A percentile compares a stretch with the other conserved stretches of the same genome.
Conservation (phyloP, 2,888 invertebrate species). For the Tipula confusa region DNA sequence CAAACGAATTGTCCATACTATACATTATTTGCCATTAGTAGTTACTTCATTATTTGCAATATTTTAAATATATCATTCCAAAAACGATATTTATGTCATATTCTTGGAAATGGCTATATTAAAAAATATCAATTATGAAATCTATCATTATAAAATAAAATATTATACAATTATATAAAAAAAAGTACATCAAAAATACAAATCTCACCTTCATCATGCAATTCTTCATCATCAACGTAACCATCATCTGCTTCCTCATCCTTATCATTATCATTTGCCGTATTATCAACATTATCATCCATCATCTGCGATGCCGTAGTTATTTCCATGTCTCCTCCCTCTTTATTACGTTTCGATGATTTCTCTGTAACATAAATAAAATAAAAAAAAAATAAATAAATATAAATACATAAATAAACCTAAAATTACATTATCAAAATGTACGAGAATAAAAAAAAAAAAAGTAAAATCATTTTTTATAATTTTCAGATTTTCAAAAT, state of each 20-base stretch:
- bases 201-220: background rate
- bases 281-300: conserved; percentile 25
- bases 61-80: too few relatives aligned
- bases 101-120: too few relatives aligned
- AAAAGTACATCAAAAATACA: background rate
- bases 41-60: too few relatives aligned
- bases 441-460: background rate
- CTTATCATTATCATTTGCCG: background rate
- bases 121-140: too few relatives aligned
- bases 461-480: conserved; percentile 25
- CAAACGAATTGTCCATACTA: too few relatives aligned
- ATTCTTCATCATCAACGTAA: background rate
- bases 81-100: too few relatives aligned
- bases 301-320: background rate
- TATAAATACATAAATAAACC: conserved; percentile 4
- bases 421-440: background rate
- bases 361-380: background rate
- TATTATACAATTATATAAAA: background rate
- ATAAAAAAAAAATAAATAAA: background rate
- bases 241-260: background rate
- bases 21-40: too few relatives aligned
- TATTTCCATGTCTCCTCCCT: background rate
- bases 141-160: background rate
- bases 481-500: background rate
- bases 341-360: background rate